A percentile compares a stretch with the other conserved stretches of the same genome.
Evolutionary conservation across 2,888 invertebrate species (phyloP).

Genomic region (Trypoxylon attenuatum): DNA sequence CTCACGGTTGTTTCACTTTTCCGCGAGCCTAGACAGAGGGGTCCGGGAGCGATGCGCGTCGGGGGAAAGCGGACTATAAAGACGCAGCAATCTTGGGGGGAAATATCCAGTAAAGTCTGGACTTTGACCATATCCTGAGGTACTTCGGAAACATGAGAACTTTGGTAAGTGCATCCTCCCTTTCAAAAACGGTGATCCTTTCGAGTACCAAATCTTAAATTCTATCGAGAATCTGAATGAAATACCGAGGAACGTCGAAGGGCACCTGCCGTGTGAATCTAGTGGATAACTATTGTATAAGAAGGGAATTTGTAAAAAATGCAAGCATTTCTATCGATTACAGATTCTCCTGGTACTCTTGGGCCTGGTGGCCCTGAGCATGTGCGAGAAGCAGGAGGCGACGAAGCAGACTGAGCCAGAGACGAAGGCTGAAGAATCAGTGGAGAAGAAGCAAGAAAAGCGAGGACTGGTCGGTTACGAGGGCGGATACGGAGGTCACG

Average conservation of each 20-base stretch:
- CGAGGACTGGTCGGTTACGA: slow-evolving; percentile 79
- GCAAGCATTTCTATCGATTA: slow-evolving; percentile 11
- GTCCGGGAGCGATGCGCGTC: slow-evolving; percentile 38
- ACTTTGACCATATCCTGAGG: slow-evolving; percentile 62
- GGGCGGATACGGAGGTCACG: slow-evolving; percentile 43
- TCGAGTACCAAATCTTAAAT: too few relatives aligned
- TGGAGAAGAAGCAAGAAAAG: slow-evolving; percentile 84
- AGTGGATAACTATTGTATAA: too few relatives aligned
- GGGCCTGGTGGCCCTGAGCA: slow-evolving; percentile 62
- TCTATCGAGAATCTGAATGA: too few relatives aligned
- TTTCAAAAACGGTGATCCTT: too few relatives aligned
- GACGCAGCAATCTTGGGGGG: slow-evolving; percentile 66
- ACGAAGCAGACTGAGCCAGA: too few relatives aligned
- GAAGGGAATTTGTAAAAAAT: too few relatives aligned
- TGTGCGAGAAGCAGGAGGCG: slow-evolving; percentile 47
- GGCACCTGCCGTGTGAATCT: too few relatives aligned
- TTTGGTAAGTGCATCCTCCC: slow-evolving; percentile 72
- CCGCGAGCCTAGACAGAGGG: slow-evolving; percentile 50
- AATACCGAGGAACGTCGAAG: too few relatives aligned
- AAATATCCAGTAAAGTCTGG: slow-evolving; percentile 72
- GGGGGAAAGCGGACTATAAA: slow-evolving; percentile 74
- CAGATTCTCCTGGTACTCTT: slow-evolving; percentile 59
- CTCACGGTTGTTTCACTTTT: slow-evolving; percentile 71
- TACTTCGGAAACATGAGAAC: slow-evolving; percentile 65
- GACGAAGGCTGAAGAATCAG: slow-evolving; percentile 52